phyloP scores from a whole-genome alignment of 2,888 invertebrate genomes.

The Limnephilus marmoratus region DNA sequence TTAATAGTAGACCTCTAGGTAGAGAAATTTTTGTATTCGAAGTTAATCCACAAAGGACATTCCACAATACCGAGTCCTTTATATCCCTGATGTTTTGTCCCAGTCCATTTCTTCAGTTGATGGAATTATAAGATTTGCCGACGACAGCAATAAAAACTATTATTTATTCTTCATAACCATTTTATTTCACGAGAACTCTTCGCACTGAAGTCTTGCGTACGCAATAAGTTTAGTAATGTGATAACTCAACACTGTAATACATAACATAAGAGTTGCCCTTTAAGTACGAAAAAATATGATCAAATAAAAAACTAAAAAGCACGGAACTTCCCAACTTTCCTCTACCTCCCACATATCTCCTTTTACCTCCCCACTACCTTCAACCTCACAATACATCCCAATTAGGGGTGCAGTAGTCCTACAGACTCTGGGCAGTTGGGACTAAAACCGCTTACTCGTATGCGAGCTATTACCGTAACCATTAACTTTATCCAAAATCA shows the following conservation, averaged over 20 bases:
- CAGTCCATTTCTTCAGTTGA: background rate
- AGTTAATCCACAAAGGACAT: background rate
- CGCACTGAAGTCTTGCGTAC: background rate
- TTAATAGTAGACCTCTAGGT: background rate
- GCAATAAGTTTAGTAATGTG: background rate
- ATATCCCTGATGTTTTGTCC: background rate
- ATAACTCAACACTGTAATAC: background rate
- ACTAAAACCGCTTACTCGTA: too few species aligned
- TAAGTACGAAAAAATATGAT: background rate
- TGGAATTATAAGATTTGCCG: background rate
- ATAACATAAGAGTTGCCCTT: background rate
- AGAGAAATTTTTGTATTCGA: background rate
- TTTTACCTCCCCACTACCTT: too few species aligned
- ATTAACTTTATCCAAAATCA: too few species aligned
- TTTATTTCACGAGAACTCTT: constrained; percentile 2
- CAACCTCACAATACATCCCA: too few species aligned
- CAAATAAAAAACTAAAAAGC: background rate
- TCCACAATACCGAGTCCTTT: background rate
- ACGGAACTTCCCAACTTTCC: too few species aligned
- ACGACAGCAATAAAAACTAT: background rate
- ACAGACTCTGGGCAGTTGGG: too few species aligned
- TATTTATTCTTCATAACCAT: constrained; percentile 2
- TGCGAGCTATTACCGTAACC: too few species aligned
- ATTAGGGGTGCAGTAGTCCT: too few species aligned
- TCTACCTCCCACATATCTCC: too few species aligned